Evolutionary conservation across 2,113 vertebrate genomes (phyloP).

Genomic region (Acrocephalus arundinaceus): DNA sequence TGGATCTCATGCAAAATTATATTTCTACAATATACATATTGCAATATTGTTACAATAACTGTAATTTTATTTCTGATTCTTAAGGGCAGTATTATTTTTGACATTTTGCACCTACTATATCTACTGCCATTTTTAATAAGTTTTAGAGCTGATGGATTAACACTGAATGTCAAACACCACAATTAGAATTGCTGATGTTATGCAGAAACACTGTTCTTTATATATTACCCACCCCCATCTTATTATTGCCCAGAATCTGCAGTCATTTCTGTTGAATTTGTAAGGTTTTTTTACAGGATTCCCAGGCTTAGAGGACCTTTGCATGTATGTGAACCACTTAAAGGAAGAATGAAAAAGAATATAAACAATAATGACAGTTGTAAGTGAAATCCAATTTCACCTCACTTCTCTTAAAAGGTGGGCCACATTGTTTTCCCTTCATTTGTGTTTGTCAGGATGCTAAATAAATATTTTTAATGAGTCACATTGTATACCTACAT

Average conservation of each 20-base stretch:
- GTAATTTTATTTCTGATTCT: slow-evolving; percentile 40
- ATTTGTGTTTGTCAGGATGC: slow-evolving; percentile 28
- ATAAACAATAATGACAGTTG: slow-evolving; percentile 42
- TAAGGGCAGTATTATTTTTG: slow-evolving; percentile 34
- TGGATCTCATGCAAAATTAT: slow-evolving; percentile 21
- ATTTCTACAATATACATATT: neutral
- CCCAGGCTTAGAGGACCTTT: neutral
- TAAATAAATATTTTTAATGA: slow-evolving; percentile 50
- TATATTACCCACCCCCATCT: neutral
- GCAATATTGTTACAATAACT: neutral
- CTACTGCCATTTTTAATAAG: slow-evolving; percentile 68
- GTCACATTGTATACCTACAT: neutral
- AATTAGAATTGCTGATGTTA: slow-evolving; percentile 65
- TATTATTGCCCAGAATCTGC: slow-evolving; percentile 22
- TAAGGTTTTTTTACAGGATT: neutral
- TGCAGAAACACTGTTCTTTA: slow-evolving; percentile 37
- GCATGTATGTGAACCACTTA: neutral
- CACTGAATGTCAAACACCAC: slow-evolving; percentile 62
- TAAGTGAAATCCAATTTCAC: slow-evolving; percentile 49
- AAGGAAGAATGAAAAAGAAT: slow-evolving; percentile 27
- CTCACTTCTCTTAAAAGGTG: slow-evolving; percentile 27
- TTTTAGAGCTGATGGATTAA: slow-evolving; percentile 62
- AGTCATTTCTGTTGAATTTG: slow-evolving; percentile 26
- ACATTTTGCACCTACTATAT: slow-evolving; percentile 33
- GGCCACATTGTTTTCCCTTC: neutral